phyloP scores from a whole-genome alignment of 2,113 vertebrate genomes.

The Caloenas nicobarica region DNA sequence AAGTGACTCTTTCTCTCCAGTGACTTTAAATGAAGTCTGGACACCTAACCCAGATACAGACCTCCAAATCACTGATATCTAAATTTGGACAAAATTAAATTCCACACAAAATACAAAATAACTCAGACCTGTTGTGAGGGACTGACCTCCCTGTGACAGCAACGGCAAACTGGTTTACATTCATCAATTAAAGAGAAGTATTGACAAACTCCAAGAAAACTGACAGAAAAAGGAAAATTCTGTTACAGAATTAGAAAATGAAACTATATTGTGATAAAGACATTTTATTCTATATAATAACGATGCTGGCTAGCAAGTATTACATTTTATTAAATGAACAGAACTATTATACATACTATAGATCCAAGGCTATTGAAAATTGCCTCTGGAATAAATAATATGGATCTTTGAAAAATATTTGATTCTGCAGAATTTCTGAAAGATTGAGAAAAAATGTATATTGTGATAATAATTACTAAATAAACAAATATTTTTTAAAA shows the following conservation, averaged over 20 bases:
- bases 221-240: neutral
- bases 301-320: neutral
- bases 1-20: neutral
- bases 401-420: neutral
- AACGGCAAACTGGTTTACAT: neutral
- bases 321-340: neutral
- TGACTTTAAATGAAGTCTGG: neutral
- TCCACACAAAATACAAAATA: neutral
- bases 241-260: neutral
- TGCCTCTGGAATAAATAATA: neutral
- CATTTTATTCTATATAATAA: neutral
- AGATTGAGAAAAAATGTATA: neutral
- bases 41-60: neutral
- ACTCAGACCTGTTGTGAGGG: neutral
- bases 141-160: neutral
- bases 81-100: neutral
- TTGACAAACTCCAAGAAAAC: neutral
- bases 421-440: neutral
- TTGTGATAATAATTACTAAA: neutral
- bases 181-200: neutral
- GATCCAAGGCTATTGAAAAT: neutral
- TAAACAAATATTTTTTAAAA: too few species aligned
- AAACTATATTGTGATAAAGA: neutral
- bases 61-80: neutral
- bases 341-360: neutral